phyloP scores from a whole-genome alignment of 2,113 vertebrate genomes.

The Phoenicopterus ruber region DNA sequence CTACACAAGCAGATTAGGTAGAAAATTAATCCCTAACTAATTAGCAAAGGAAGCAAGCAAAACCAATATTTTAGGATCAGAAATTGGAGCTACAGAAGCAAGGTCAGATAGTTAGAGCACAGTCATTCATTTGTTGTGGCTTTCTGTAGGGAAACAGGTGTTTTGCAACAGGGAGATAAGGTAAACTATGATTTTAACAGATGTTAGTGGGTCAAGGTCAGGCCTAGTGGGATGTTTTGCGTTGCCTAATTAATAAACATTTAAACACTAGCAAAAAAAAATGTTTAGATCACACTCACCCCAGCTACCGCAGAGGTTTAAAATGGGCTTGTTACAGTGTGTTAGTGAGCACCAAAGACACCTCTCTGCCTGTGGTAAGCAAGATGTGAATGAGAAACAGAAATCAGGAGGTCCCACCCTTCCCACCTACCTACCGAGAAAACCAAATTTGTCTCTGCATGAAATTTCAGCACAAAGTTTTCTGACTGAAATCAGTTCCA shows the following conservation, averaged over 20 bases:
- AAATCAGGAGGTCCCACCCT: background rate
- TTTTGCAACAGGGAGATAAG: background rate
- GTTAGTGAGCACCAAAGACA: background rate
- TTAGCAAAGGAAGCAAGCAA: background rate
- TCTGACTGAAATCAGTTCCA: background rate
- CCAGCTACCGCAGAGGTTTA: background rate
- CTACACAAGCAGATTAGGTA: constrained; percentile 31
- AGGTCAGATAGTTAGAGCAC: background rate
- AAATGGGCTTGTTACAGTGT: background rate
- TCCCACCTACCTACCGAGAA: background rate
- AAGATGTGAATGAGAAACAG: background rate
- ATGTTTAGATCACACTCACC: background rate
- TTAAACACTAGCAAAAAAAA: background rate
- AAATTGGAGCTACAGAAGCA: background rate
- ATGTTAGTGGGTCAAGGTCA: background rate
- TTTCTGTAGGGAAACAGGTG: background rate
- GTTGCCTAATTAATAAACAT: constrained; percentile 14
- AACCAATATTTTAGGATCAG: background rate
- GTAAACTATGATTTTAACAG: constrained; percentile 2
- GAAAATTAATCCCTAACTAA: constrained; percentile 44
- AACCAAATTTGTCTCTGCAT: background rate
- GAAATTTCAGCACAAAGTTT: constrained; percentile 29
- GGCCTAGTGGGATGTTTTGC: background rate
- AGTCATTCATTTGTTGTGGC: background rate
- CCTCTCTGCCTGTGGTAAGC: background rate